These are phyloP conservation scores for Cyrtonyx montezumae DNA, from an alignment of 2,113 vertebrate genomes.

Conservation along the genomic window DNA sequence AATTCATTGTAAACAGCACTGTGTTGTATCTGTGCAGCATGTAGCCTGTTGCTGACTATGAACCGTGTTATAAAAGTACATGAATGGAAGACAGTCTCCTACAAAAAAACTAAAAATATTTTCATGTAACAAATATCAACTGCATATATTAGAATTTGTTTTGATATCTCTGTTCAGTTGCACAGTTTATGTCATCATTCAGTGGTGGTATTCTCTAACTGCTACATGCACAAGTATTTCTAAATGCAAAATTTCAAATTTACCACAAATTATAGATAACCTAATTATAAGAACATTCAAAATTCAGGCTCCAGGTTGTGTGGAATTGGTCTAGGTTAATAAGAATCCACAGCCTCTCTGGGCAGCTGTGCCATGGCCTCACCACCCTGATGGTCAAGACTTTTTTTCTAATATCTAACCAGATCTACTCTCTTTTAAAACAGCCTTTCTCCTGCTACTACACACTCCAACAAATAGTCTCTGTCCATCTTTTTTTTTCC, in stretches of 20 bases:
- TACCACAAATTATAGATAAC: neutral
- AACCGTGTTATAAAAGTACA: neutral
- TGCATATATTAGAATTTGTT: neutral
- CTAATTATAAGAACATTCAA: neutral
- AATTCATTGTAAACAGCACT: neutral
- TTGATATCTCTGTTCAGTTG: neutral
- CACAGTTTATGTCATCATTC: neutral
- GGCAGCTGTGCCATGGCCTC: too few species aligned
- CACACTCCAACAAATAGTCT: neutral
- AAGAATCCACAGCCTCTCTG: neutral
- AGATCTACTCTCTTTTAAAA: too few species aligned
- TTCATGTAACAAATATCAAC: neutral
- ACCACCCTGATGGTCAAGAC: too few species aligned
- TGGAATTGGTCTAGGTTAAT: neutral
- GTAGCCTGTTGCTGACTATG: neutral
- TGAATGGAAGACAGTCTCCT: neutral
- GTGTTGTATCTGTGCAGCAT: neutral
- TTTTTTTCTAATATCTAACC: too few species aligned
- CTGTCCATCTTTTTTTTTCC: neutral
- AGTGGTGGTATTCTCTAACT: neutral
- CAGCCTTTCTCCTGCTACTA: neutral
- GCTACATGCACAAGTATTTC: neutral
- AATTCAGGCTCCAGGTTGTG: neutral
- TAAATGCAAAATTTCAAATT: neutral
- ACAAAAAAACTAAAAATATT: neutral